Evolutionary conservation across 2,113 vertebrate genomes (phyloP), one percentile per base, ranked within the genome.

Genomic region (Salvelinus fontinalis): DNA sequence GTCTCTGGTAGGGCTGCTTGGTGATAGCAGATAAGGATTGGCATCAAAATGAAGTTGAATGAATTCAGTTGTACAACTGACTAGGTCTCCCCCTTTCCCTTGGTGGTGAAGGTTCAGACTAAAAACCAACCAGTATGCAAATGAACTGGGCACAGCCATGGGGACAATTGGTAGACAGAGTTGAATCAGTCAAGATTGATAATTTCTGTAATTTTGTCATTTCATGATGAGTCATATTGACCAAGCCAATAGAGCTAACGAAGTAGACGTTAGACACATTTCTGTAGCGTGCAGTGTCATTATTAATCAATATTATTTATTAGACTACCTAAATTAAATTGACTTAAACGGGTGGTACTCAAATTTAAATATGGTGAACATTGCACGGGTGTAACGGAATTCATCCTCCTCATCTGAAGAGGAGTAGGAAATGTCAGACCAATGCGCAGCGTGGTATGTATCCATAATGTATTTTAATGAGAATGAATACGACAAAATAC

Each of bases 11-110:
- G 59, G 80, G 29, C 83, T 84, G 81, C 5, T 72, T 57, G 81
- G 70, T 26, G 85, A 90, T 87, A 76, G 80, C 54, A 88, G 84
- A 90, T 87, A 54, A 84, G 65, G 34, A 22, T 67, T 39, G 79
- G 82, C 75, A 44, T 44, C 34, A 34, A 7, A 7, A 34, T 34
- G 34, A 8, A 44, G 39, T 11, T 44, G 39, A 44, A 44, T 44
- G 9, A 9, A 44, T 44, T 44, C 39, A 44, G 39, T 44, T 44
- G 9, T 44, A 12, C 34, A 34, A 34, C 39, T 3, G 39, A 44
- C 39, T 44, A 44, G 39, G 9, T 44, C 2, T 11, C 2, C 39
- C 39, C 9, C 9, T 11, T 44, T 11, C 39, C 39, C 39, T 39
- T 9, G 16, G 49, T 67, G 75, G 71, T 65, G 74, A 80, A 79